Evolutionary conservation across 2,113 vertebrate species (phyloP), one percentile per base, ranked within the genome.

Genomic region (Apus apus): DNA sequence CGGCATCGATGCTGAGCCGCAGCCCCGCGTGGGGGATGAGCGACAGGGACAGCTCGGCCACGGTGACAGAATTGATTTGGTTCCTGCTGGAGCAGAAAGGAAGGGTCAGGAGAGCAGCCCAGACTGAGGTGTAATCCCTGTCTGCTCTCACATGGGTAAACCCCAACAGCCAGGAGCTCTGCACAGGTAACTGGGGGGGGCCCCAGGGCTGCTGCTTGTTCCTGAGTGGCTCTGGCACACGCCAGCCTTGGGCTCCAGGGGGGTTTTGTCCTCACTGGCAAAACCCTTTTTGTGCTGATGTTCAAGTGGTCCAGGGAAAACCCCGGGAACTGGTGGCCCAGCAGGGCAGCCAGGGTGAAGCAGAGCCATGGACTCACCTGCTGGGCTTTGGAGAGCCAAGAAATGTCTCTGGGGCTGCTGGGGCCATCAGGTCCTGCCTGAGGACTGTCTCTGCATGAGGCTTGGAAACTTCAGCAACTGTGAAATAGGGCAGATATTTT

Each of bases 401-500:
- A 18, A 91, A 48, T 5, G 78, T 38, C 3, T 53, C 81, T 8
- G 89, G 27, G 21, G 2, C 43, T 15, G 45, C 15, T 0, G 27
- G 5, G 43, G 22, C 70, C 74, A 34, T n/a, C 3, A 97, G 71
- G 21, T 92, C 91, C 13, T 48, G 75, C 50, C 66, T 90, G 45
- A 97, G 94, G 13, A 91, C 62, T 0, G 56, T 8, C 93, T 97
- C 94, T 1, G 89, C 36, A 0, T 97, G 70, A 2, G 87, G 50
- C 87, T 91, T 97, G 8, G 96, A 94, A 22, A 95, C 70, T 29
- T 96, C 84, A 82, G 95, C 95, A 32, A 97, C 96, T 97, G 93
- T 15, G 6, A 34, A 75, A 65, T 2, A 87, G n/a, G 29, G 62
- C 53, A 82, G 62, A 25, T 5, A 4, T 15, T n/a, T 53, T 5